phyloP scores from a whole-genome alignment of 2,888 invertebrate genomes.

The Idaea aversata region DNA sequence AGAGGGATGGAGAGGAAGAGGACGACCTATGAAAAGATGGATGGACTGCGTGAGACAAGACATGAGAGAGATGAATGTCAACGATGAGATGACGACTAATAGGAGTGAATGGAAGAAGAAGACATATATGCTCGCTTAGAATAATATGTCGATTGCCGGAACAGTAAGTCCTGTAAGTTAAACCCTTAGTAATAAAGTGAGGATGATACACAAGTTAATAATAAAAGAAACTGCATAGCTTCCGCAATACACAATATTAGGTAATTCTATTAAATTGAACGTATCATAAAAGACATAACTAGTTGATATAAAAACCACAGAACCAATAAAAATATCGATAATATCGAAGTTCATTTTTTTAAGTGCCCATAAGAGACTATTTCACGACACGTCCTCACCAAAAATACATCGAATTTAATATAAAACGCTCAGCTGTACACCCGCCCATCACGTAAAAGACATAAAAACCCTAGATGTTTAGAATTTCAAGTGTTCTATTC shows the following conservation, averaged over 20 bases:
- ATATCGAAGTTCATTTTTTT: not conserved
- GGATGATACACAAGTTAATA: not conserved
- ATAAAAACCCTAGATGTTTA: constrained; percentile 28
- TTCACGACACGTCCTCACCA: not conserved
- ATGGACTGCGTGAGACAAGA: no score
- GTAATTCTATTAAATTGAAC: not conserved
- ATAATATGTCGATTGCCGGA: no score
- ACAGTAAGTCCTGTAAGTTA: no score
- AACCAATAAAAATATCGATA: constrained; percentile 1
- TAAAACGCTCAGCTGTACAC: constrained; percentile 25
- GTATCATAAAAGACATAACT: constrained; percentile 8
- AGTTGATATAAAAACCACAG: not conserved
- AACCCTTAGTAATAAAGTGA: no score
- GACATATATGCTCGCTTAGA: no score
- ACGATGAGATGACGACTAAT: no score
- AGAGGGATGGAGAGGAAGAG: no score
- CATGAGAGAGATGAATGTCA: no score
- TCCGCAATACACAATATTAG: not conserved
- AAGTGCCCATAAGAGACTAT: constrained; percentile 1
- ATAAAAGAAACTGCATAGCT: not conserved
- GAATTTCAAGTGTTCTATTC: constrained; percentile 24
- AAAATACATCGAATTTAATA: constrained; percentile 18
- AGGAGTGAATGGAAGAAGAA: no score
- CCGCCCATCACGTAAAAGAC: constrained; percentile 22
- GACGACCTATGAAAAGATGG: no score